Evolutionary conservation across 2,888 invertebrate genomes (phyloP).

Genomic region (Chymomyza procnemis): DNA sequence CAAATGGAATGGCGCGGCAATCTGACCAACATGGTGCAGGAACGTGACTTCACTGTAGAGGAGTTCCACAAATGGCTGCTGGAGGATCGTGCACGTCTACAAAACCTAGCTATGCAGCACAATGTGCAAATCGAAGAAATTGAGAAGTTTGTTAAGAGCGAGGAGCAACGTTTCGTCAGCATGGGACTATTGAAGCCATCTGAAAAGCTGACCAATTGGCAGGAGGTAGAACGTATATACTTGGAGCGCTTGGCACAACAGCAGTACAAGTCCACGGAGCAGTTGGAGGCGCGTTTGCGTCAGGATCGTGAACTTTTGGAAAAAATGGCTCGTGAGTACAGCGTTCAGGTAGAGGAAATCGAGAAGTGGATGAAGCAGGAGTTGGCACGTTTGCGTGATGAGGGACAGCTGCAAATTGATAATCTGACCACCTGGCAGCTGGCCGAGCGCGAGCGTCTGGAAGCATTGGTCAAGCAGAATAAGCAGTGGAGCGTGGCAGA

Average conservation of each 20-base stretch:
- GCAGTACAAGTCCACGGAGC: constrained; percentile 75
- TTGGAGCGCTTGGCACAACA: constrained; percentile 72
- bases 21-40: constrained; percentile 71
- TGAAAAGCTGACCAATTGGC: constrained; percentile 75
- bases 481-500: constrained; percentile 74
- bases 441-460: constrained; percentile 71
- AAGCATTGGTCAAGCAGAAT: constrained; percentile 65
- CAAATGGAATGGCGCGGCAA: constrained; percentile 75
- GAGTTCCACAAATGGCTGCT: constrained; percentile 75
- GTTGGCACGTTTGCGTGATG: constrained; percentile 72
- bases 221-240: constrained; percentile 74
- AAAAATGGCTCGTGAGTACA: constrained; percentile 72
- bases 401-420: constrained; percentile 75
- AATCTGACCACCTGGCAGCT: constrained; percentile 75
- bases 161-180: constrained; percentile 72
- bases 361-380: constrained; percentile 76
- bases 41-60: constrained; percentile 74
- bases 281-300: constrained; percentile 72
- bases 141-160: constrained; percentile 73
- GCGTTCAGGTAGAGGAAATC: constrained; percentile 75
- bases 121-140: constrained; percentile 76
- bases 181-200: constrained; percentile 74
- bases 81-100: constrained; percentile 69
- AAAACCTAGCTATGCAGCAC: constrained; percentile 74
- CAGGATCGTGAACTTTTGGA: constrained; percentile 74